phyloP scores from a whole-genome alignment of 2,113 vertebrate genomes.

The Poicephalus gulielmi region DNA sequence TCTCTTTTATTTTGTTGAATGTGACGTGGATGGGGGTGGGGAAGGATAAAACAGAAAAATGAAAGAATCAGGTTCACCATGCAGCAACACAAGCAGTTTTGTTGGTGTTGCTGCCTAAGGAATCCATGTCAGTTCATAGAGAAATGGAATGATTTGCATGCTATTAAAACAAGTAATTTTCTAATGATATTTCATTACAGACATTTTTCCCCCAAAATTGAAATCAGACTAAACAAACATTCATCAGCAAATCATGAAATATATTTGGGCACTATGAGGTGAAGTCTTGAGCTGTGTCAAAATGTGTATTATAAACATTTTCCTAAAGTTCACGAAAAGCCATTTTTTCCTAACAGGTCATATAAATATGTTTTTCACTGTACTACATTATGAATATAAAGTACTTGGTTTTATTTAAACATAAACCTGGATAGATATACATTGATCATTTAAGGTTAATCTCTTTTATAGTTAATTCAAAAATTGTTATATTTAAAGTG shows the following conservation, averaged over 20 bases:
- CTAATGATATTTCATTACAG: not conserved
- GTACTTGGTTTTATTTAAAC: not conserved
- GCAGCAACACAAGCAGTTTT: not conserved
- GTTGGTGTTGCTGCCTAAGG: not conserved
- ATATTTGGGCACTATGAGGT: not conserved
- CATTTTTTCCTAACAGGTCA: not conserved
- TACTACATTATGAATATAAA: not conserved
- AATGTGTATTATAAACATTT: not conserved
- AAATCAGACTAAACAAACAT: not conserved
- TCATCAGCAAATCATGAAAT: not conserved
- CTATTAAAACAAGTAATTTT: not conserved
- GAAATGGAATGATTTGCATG: not conserved
- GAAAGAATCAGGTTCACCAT: fast-evolving
- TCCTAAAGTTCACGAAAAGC: not conserved
- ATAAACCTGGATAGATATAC: not conserved
- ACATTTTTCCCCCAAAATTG: not conserved
- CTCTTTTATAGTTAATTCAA: not conserved
- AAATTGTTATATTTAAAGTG: not conserved
- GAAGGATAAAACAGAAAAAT: not conserved
- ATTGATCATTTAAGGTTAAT: not conserved
- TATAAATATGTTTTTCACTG: not conserved
- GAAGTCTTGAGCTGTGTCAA: not conserved
- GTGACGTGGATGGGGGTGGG: not conserved
- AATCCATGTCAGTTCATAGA: not conserved
- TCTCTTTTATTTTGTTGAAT: not conserved